Evolutionary conservation across 2,797 vertebrate species (phyloP).

Genomic region (Chiroxiphia lanceolata): DNA sequence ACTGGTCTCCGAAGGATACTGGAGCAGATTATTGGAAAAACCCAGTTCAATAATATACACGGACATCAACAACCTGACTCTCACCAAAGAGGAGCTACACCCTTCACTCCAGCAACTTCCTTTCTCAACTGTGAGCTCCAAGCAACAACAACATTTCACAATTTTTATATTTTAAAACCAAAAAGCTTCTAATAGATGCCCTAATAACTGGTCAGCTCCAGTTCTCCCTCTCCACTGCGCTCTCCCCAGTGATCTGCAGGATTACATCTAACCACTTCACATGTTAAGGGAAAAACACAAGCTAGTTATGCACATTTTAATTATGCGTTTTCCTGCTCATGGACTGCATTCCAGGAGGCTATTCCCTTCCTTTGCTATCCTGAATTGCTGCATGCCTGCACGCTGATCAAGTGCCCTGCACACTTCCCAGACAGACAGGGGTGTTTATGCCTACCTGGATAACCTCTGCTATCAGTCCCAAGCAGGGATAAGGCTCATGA

Average conservation of each 20-base stretch:
- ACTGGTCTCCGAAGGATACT: background rate
- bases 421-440: background rate
- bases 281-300: background rate
- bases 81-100: background rate
- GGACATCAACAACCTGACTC: background rate
- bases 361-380: background rate
- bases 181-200: background rate
- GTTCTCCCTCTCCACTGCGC: background rate
- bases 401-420: background rate
- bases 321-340: background rate
- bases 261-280: conserved; percentile 8
- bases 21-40: background rate
- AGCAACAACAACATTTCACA: background rate
- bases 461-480: background rate
- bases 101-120: background rate
- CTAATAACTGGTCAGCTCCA: background rate
- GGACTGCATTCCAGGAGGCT: conserved; percentile 39
- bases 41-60: accelerated
- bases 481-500: background rate
- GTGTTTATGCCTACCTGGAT: background rate
- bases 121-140: background rate
- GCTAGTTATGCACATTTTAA: conserved; percentile 12
- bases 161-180: background rate
- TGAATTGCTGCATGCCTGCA: conserved; percentile 8
- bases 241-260: background rate